Evolutionary conservation across 2,797 vertebrate species (phyloP), one percentile per base, ranked within the genome.

Genomic region (Amazonetta brasiliensis): DNA sequence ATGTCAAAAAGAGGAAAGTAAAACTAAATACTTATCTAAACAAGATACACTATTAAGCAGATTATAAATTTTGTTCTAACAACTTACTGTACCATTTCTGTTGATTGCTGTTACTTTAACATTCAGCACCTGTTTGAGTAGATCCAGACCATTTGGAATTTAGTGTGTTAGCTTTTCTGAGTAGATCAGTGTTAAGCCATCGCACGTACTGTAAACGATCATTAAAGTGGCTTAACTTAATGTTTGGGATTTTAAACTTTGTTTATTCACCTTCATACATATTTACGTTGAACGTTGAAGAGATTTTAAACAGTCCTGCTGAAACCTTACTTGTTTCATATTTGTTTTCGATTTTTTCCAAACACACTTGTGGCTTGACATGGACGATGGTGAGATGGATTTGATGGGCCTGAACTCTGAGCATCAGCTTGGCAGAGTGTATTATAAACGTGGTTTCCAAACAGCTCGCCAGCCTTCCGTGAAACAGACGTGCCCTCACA

Each of bases 1-100:
- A 98, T 98, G 98, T 98, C 98, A 98, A 95, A 98, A 85, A 98
- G 96, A 97, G 95, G 96, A 95, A 93, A 97, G 97, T 96, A 96
- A 96, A 95, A 79, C 87, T 97, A 93, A 97, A 97, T 97, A 97
- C 96, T 89, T 98, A 94, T 84, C 96, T 98, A 97, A 98, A 96
- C 88, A 94, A 92, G 87, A 68, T 97, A 95, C 96, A 95, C 95
- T 98, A 54, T 97, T 96, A 96, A 97, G 92, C 94, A 95, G 93
- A 95, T 98, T 76, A 97, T 97, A 89, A 90, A 92, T 81, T 91
- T 96, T 98, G 95, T 97, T 95, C 86, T 98, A 97, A 97, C 97
- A 96, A 93, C 87, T 92, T 91, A 62, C 97, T 97, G 97, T 98
- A 64, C 93, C 96, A 28, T 98, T 97, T 97, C 95, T 98, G 92